A percentile compares a stretch with the other conserved stretches of the same genome.
Conservation (phyloP, 2,888 invertebrate genomes). For the Entomobrya proxima region DNA sequence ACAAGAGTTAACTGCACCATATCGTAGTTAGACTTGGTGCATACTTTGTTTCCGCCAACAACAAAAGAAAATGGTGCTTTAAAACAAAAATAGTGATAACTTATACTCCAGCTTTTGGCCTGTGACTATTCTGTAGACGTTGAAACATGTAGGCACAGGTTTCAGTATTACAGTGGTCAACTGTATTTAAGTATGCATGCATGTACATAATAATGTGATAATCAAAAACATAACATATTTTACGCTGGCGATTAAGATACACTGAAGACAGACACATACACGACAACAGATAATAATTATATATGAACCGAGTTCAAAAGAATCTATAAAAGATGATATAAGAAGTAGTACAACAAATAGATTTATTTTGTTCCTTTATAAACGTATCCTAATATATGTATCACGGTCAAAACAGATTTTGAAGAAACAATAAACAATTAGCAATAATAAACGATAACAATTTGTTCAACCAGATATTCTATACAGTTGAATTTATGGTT, state of each 20-base stretch:
- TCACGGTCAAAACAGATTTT: neutral
- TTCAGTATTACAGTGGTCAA: constrained; percentile 2
- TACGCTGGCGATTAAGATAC: neutral
- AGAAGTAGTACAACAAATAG: constrained; percentile 16
- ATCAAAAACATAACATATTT: neutral
- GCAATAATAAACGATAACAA: too few relatives aligned
- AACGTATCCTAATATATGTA: neutral
- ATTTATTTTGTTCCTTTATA: constrained; percentile 8
- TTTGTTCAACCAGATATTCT: too few relatives aligned
- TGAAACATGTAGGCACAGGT: neutral
- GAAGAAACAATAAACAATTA: neutral
- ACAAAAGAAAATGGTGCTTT: neutral
- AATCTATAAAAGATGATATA: neutral
- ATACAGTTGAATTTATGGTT: too few relatives aligned
- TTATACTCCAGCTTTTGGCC: neutral
- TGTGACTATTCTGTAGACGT: neutral
- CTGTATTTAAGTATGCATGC: neutral
- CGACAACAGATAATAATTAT: constrained; percentile 6
- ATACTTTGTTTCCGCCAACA: neutral
- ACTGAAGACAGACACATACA: neutral
- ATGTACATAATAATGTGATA: neutral
- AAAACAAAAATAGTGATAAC: neutral
- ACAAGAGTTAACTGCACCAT: too few relatives aligned
- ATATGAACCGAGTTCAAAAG: constrained; percentile 5
- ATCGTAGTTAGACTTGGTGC: too few relatives aligned